Evolutionary conservation across 2,113 vertebrate species (phyloP).

Genomic region (Leptobrachium ailaonicum): DNA sequence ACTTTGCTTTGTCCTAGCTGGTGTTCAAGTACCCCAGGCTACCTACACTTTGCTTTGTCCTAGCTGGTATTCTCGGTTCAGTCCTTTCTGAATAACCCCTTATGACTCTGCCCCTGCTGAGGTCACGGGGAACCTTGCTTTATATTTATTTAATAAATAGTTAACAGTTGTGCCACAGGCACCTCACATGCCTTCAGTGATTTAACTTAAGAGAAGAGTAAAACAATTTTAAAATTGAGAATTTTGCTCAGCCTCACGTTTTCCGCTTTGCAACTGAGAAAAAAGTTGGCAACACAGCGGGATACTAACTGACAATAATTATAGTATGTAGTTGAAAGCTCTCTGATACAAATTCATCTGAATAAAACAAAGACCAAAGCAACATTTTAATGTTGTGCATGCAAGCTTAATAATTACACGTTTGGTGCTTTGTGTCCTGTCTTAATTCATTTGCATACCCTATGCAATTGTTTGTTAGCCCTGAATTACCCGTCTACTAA

Average conservation of each 20-base stretch:
- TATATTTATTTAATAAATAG: too few relatives aligned
- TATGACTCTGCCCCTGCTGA: too few relatives aligned
- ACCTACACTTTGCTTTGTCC: too few relatives aligned
- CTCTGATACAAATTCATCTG: slow-evolving; percentile 48
- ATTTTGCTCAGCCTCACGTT: slow-evolving; percentile 7
- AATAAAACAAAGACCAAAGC: slow-evolving; percentile 44
- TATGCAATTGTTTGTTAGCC: slow-evolving; percentile 40
- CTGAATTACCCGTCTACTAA: slow-evolving; percentile 36
- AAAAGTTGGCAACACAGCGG: slow-evolving; percentile 26
- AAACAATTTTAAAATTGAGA: slow-evolving; percentile 5
- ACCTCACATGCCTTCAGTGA: too few relatives aligned
- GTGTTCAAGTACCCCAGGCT: too few relatives aligned
- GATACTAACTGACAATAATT: slow-evolving; percentile 47
- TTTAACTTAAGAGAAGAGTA: neutral
- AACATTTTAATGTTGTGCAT: slow-evolving; percentile 43
- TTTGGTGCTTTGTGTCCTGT: slow-evolving; percentile 44
- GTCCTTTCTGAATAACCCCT: too few relatives aligned
- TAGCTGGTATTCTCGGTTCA: too few relatives aligned
- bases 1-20: too few relatives aligned
- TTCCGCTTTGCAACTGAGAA: slow-evolving; percentile 40
- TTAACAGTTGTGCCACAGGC: too few relatives aligned
- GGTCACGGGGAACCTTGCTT: too few relatives aligned
- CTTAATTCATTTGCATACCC: slow-evolving; percentile 44
- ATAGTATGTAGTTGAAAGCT: slow-evolving; percentile 46
- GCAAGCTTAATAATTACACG: slow-evolving; percentile 40